Conservation (phyloP, 1,140 invertebrate genomes). For the Drosophila eugracilis region DNA sequence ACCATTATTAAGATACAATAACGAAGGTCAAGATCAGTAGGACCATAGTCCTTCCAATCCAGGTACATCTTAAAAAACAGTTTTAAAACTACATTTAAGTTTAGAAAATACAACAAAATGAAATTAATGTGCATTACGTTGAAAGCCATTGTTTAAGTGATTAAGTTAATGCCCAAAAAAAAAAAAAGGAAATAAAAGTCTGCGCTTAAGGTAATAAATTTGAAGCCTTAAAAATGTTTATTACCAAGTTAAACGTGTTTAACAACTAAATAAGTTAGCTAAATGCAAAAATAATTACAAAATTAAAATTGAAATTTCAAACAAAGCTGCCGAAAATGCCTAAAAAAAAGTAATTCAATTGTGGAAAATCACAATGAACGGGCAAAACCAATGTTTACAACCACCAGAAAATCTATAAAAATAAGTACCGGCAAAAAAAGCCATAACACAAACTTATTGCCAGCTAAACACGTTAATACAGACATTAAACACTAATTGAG, state of each 20-base stretch:
- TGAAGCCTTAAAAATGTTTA: not conserved
- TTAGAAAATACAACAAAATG: not conserved
- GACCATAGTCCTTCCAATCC: too few species aligned
- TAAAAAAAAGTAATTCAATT: too few species aligned
- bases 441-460: not conserved
- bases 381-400: not conserved
- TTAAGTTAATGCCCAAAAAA: slow-evolving; percentile 1
- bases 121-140: not conserved
- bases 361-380: not conserved
- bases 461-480: not conserved
- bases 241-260: slow-evolving; percentile 1
- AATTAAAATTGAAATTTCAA: not conserved
- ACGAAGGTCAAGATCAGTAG: too few species aligned
- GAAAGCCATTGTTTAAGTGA: not conserved
- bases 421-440: not conserved
- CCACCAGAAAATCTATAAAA: not conserved
- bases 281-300: too few species aligned
- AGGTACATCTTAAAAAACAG: too few species aligned
- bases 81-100: too few species aligned
- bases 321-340: too few species aligned
- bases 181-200: not conserved
- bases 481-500: not conserved
- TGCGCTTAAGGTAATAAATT: not conserved
- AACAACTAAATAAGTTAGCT: too few species aligned
- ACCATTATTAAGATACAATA: too few species aligned